Evolutionary conservation across 2,797 vertebrate genomes (phyloP), one percentile per base, ranked within the genome.

Genomic region (Brotula barbata): DNA sequence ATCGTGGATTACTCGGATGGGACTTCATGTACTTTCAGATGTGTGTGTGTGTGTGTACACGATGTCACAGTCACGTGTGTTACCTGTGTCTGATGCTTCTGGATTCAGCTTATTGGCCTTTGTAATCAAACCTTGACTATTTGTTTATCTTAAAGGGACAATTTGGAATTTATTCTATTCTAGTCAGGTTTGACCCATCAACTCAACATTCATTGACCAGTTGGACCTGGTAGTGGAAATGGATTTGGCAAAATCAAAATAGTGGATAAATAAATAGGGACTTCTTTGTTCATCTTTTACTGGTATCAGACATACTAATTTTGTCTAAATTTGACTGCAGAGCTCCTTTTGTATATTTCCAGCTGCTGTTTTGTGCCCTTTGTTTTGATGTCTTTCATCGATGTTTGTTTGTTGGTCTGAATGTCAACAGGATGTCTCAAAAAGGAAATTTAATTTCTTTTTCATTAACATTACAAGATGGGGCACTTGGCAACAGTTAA

Each of bases 231-330:
- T n/a, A n/a, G n/a, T n/a, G n/a, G n/a, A n/a, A n/a, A n/a, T n/a
- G n/a, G n/a, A n/a, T n/a, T n/a, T n/a, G n/a, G n/a, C n/a, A n/a
- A n/a, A n/a, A n/a, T n/a, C n/a, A n/a, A n/a, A n/a, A n/a, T n/a
- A n/a, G n/a, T n/a, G n/a, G n/a, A n/a, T n/a, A n/a, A n/a, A n/a
- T n/a, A n/a, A n/a, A n/a, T n/a, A n/a, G n/a, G n/a, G n/a, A n/a
- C n/a, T 77, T 74, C 80, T 70, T 41, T 20, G 70, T 82, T 87
- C 85, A 88, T 88, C 88, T 89, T 87, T 88, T 86, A 85, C 76
- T 85, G 84, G 87, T 87, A 84, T 84, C 80, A 78, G 78, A 83
- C 88, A 81, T 85, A 82, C 84, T 85, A 85, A 85, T 85, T 85
- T 86, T 86, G 86, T 85, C 78, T 55, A 49, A 81, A n/a, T n/a